Evolutionary conservation across 2,113 vertebrate genomes (phyloP), one percentile per base, ranked within the genome.

Genomic region (Labeo rohita): DNA sequence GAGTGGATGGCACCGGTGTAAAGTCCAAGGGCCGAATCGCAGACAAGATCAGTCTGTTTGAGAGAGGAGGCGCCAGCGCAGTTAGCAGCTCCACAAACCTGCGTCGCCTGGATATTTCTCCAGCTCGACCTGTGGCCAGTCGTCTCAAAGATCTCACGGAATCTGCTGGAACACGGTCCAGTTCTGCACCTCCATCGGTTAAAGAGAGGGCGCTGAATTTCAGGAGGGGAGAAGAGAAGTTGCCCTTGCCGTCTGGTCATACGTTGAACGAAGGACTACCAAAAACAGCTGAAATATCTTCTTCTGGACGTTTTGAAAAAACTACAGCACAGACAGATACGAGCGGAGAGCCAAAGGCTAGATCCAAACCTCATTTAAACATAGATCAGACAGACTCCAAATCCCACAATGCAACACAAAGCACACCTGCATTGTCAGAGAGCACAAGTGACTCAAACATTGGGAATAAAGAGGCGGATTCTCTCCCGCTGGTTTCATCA

Each of bases 1-100:
- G 86, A 88, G 91, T 90, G 83, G 59, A 49, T 0, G 75, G 74
- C 0, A 87, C 88, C 6, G 89, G 89, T 36, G 16, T 56, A 2
- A 92, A 93, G 28, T 45, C 87, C 8, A 2, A 8, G 8, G 85
- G 91, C 23, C 80, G 80, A 59, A 91, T 95, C 39, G 80, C 91
- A 0, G 93, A 93, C 88, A 94, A 88, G 86, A 95, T 95, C 86
- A 91, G 49, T 87, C 73, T 94, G 50, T 95, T 95, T 85, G 94
- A 95, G 85, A 78, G 3, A 9, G 84, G 79, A 61, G 43, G 16
- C 8, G 10, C 0, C 0, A 47, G 10, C 7, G n/a, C 10, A 23
- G 8, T 15, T 21, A 84, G 84, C 10, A 72, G 82, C 74, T 80
- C 84, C 39, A 72, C 43, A 56, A 86, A 36, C 6, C 90, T 79